Base-by-base conservation (phyloP, 2,888 invertebrate genomes). In the Agrotis segetum region DNA sequence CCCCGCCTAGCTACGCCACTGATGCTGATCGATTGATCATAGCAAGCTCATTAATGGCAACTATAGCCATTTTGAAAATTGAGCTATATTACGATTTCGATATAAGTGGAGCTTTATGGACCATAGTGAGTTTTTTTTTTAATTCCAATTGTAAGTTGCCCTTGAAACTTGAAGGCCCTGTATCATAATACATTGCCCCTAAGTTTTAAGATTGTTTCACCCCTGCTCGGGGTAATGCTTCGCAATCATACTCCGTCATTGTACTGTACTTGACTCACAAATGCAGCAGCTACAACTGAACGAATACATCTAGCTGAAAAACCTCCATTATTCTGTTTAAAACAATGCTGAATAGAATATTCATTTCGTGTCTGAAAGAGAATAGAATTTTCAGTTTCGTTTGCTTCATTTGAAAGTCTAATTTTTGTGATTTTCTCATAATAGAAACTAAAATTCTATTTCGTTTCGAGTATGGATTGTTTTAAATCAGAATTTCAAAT, bases 181-280 rank as follows among this genome's bases (percentile, higher is more conserved):
- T 40, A 40, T 40, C 1, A 40, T 40, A 9, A 34, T 34, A 34
- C 4, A 11, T n/a, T n/a, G 40, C 34, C n/a, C n/a, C n/a, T n/a
- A n/a, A n/a, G n/a, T n/a, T n/a, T n/a, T n/a, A n/a, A n/a, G 7
- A 0, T 40, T 9, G 40, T 2, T 11, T 11, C 40, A 9, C 40
- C 40, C 11, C 40, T 40, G 40, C 40, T 46, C n/a, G 29, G 4
- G 7, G 2, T 50, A 47, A 50, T 52, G 24, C 2, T 55, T 16
- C 4, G 50, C 17, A 72, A 77, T 77, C 46, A 64, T 77, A 55
- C 53, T 72, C 59, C 7, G 40, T 55, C 21, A 17, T 17, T 67
- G 40, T 34, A 53, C 21, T 9, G 21, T 53, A 53, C 19, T 55
- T 34, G 0, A 17, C 13, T 62, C 49, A 64, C 24, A 67, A 67